A percentile compares a stretch with the other conserved stretches of the same genome.
Evolutionary conservation across 2,797 vertebrate genomes (phyloP).

Genomic region (Sebastolobus altivelis): DNA sequence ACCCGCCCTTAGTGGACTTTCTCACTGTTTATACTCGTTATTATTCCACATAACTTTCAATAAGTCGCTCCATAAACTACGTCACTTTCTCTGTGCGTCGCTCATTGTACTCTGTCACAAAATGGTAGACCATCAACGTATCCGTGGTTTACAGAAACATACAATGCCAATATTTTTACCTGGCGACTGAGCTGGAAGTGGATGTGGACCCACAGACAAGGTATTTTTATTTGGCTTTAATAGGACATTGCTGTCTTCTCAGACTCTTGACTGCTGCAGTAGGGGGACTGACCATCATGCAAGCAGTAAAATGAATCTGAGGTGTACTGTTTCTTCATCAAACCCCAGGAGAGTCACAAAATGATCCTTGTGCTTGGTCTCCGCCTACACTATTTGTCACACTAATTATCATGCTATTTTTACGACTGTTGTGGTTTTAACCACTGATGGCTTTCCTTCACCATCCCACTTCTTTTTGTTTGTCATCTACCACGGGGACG

Average conservation of each 20-base stretch:
- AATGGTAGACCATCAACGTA: too few relatives aligned
- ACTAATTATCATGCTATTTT: conserved; percentile 33
- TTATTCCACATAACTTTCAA: too few relatives aligned
- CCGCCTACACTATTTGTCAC: conserved; percentile 3
- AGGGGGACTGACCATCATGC: conserved; percentile 10
- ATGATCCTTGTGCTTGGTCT: conserved; percentile 29
- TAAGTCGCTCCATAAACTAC: too few relatives aligned
- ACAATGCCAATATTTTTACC: too few relatives aligned
- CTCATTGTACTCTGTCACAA: too few relatives aligned
- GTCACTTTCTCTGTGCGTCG: too few relatives aligned
- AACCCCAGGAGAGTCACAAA: conserved; percentile 25
- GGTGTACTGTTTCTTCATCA: conserved; percentile 19
- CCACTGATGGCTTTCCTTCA: conserved; percentile 3
- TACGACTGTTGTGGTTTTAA: conserved; percentile 15
- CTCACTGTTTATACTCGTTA: too few relatives aligned
- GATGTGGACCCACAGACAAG: background rate
- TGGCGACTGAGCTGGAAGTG: too few relatives aligned
- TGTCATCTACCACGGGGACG: background rate
- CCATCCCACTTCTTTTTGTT: background rate
- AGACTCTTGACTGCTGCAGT: conserved; percentile 16
- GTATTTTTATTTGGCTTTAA: conserved; percentile 15
- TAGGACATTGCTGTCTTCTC: conserved; percentile 25
- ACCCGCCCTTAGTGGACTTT: too few relatives aligned
- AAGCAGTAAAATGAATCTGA: conserved; percentile 22
- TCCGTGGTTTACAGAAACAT: too few relatives aligned